Base-by-base conservation (phyloP, 2,113 vertebrate genomes). In the Axis porcinus region DNA sequence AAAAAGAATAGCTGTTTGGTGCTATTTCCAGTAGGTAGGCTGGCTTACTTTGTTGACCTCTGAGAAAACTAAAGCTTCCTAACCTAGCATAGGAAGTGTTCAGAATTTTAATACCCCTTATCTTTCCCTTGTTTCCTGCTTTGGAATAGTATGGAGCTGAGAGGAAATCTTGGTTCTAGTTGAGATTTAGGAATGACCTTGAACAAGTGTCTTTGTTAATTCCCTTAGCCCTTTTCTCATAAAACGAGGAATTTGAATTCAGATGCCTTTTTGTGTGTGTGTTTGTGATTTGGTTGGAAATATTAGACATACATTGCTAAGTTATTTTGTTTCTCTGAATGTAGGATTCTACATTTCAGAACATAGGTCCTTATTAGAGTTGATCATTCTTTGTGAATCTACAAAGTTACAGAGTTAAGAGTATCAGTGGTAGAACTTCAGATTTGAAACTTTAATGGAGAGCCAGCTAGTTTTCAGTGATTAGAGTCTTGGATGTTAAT, bases 21-120 rank as follows among this genome's bases (percentile, higher is more conserved):
- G 55, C 70, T 92, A 9, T 94, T 88, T 93, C 10, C 12, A 27
- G 2, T 57, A 84, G 25, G 40, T 21, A 78, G 60, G 30, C 23
- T 96, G 40, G 58, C 84, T 91, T 30, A 23, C 19, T 40, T 90
- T 57, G 19, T 64, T 91, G 79, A 83, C 17, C 43, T 15, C 9
- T 87, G 81, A 94, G 86, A 91, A 89, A 94, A 83, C 27, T 1
- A 79, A 94, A 97, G 36, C 82, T 67, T 87, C 86, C n/a, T 91
- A 88, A 86, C 23, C 55, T 87, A 54, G 36, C 25, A 8, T 64
- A 94, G 60, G 62, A 96, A 79, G 23, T 78, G 76, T 45, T 76
- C 21, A 76, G 40, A 43, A 76, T 76, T 76, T 43, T 76, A 76
- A 76, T 43, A 43, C 33, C 21, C 17, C 23, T 36, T 52, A 55